Percentiles rank a stretch among this genome's conserved stretches.
Evolutionary conservation across 2,888 invertebrate species (phyloP).

Genomic region (Clistopyga incitator): DNA sequence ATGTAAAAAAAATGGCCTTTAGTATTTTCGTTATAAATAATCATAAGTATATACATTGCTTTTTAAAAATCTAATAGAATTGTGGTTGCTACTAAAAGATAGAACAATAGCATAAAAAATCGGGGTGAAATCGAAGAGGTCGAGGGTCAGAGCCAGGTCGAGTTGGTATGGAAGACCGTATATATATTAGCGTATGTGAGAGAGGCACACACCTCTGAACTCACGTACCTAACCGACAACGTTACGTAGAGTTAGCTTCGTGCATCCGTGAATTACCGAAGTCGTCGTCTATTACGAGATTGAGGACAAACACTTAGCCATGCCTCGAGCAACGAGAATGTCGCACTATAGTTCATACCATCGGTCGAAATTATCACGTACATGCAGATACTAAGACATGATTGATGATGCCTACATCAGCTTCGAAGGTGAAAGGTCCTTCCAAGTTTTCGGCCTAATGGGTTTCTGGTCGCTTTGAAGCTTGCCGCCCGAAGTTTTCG

Average conservation of each 20-base stretch:
- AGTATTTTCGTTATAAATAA: too few relatives aligned
- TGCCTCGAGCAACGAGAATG: conserved; percentile 9
- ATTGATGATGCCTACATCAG: not conserved
- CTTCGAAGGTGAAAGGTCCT: not conserved
- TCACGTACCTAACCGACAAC: conserved; percentile 34
- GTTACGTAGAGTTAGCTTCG: conserved; percentile 71
- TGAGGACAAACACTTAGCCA: conserved; percentile 71
- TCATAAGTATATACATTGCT: too few relatives aligned
- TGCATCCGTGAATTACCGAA: conserved; percentile 71
- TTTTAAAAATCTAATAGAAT: too few relatives aligned
- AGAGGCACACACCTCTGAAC: not conserved
- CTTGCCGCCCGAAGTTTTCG: not conserved
- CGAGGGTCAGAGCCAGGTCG: too few relatives aligned
- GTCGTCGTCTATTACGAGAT: conserved; percentile 74
- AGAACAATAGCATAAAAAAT: too few relatives aligned
- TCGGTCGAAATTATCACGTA: conserved; percentile 26
- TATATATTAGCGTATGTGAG: not conserved
- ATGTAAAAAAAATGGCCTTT: too few relatives aligned
- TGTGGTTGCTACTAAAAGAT: too few relatives aligned
- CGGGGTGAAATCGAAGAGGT: too few relatives aligned
- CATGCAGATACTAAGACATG: conserved; percentile 20
- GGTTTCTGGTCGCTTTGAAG: not conserved
- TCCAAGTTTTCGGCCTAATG: conserved; percentile 10
- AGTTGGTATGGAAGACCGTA: too few relatives aligned
- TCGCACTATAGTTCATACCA: not conserved